Base-by-base conservation (phyloP, 2,888 invertebrate species). In the Alcis repandata region DNA sequence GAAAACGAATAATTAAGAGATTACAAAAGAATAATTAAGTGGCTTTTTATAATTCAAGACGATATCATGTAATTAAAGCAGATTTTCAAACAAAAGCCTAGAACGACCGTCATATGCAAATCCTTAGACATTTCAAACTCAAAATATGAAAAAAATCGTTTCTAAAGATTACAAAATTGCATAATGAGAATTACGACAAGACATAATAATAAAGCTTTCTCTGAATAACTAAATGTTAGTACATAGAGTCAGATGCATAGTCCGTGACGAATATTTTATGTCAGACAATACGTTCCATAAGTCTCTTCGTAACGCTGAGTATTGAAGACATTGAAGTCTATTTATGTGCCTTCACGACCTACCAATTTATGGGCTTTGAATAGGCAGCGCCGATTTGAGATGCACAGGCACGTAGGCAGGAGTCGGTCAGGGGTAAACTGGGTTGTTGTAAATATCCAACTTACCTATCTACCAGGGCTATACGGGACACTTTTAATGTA, bases 191-290 rank as follows among this genome's bases (percentile, higher is more conserved):
- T 83, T 83, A 82, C 75, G 72, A 69, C 68, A 76, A 76, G 75
- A 75, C 79, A 74, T 75, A 80, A 80, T 80, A 80, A 78, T 80
- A 80, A 78, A 79, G 85, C 88, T 91, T 89, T 90, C 89, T 88
- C 88, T 87, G 74, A 78, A 79, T 82, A 84, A 79, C 79, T 74
- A 84, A 81, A 82, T 79, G 79, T 79, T n/a, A 81, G 81, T 78
- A 81, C 81, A 83, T 71, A 79, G 83, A 84, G 81, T 82, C 79
- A 76, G 80, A 86, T 74, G 82, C 85, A 82, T 78, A 73, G 79
- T 72, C 87, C 89, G 83, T 90, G 86, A 90, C 89, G 86, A 83
- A 82, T 81, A 81, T 86, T 83, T 81, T 81, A 85, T 79, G 77
- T 77, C 73, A 77, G 78, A 79, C 75, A 78, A 77, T 78, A 82